A percentile compares a stretch with the other conserved stretches of the same genome.
Conservation (phyloP, 2,888 invertebrate species). For the Hydriomena furcata region DNA sequence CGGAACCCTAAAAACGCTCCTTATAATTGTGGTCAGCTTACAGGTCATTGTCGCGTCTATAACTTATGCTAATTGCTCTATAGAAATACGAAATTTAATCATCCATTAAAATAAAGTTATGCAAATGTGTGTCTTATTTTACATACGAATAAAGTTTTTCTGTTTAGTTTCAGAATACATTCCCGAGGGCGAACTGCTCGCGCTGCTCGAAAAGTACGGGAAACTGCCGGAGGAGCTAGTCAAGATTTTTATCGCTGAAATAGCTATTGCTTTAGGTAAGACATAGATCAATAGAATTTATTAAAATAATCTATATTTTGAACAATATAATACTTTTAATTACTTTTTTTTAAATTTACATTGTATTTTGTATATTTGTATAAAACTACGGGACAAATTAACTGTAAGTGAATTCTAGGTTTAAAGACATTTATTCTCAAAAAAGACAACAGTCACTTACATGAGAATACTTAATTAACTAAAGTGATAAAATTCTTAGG, state of each 20-base stretch:
- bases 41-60: conserved; percentile 43
- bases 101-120: conserved; percentile 8
- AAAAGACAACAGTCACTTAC: too few species aligned
- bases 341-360: too few species aligned
- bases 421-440: too few species aligned
- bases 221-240: conserved; percentile 91
- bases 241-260: conserved; percentile 92
- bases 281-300: too few species aligned
- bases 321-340: too few species aligned
- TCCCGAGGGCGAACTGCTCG: conserved; percentile 92
- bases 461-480: too few species aligned
- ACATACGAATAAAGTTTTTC: conserved; percentile 17
- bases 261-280: conserved; percentile 94
- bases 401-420: too few species aligned
- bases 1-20: neutral
- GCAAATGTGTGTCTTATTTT: conserved; percentile 12
- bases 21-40: conserved; percentile 17
- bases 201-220: conserved; percentile 88
- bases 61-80: conserved; percentile 16
- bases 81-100: conserved; percentile 19
- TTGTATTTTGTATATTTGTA: too few species aligned
- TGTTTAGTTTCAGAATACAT: conserved; percentile 91
- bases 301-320: too few species aligned
- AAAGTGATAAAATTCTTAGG: too few species aligned
- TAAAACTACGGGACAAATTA: too few species aligned